phyloP scores from a whole-genome alignment of 2,797 vertebrate species.

The Clarias fuscus region DNA sequence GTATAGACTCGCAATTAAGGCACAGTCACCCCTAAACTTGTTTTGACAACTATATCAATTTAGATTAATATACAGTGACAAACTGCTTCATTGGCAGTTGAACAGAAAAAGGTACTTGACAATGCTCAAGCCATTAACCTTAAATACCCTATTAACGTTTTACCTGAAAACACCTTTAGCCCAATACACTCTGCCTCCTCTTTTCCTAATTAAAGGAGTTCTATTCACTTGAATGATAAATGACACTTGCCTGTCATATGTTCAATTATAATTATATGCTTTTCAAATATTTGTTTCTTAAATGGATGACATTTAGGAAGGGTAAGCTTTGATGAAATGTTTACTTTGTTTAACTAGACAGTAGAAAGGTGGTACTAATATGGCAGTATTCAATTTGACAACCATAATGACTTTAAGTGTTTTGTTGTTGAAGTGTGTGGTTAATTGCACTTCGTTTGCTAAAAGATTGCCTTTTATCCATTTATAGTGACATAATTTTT shows the following conservation, averaged over 20 bases:
- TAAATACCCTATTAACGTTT: too few relatives aligned
- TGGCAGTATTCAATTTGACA: not conserved
- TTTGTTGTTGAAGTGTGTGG: not conserved
- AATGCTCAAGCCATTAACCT: not conserved
- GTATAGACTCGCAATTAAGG: not conserved
- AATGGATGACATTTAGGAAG: not conserved
- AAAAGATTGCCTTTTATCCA: not conserved
- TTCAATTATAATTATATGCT: not conserved
- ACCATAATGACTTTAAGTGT: not conserved
- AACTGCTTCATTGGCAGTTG: not conserved
- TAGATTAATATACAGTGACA: not conserved
- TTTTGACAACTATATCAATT: not conserved
- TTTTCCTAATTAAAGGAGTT: not conserved
- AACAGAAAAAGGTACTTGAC: not conserved
- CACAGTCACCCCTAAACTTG: not conserved
- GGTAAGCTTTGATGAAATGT: too few relatives aligned
- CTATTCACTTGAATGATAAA: not conserved
- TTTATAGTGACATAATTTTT: not conserved
- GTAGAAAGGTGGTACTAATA: too few relatives aligned
- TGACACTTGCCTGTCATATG: not conserved
- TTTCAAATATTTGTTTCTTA: not conserved
- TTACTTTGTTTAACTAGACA: too few relatives aligned
- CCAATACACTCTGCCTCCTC: not conserved
- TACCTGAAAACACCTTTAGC: not conserved
- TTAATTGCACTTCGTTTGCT: not conserved